These are phyloP conservation scores for Ganaspis brasiliensis DNA, from an alignment of 2,888 invertebrate species.

Conservation along the genomic window DNA sequence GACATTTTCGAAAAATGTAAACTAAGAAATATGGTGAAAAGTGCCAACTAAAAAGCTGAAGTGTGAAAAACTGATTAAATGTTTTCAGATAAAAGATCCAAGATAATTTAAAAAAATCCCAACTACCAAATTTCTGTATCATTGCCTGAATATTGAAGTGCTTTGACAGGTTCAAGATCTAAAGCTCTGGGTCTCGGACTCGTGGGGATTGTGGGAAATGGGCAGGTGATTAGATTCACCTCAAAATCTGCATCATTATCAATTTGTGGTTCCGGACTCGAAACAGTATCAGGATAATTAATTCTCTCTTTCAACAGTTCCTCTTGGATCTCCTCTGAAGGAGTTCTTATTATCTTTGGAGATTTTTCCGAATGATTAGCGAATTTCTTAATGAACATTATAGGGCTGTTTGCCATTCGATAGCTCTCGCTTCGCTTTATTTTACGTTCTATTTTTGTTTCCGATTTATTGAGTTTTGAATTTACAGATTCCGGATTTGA, in stretches of 20 bases:
- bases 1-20: neutral
- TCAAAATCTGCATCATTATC: conserved; percentile 76
- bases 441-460: conserved; percentile 83
- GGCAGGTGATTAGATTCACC: conserved; percentile 67
- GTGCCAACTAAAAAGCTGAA: neutral
- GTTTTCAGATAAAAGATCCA: too few species aligned
- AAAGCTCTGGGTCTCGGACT: conserved; percentile 85
- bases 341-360: conserved; percentile 74
- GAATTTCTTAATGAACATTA: conserved; percentile 83
- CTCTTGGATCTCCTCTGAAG: conserved; percentile 77
- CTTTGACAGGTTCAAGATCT: conserved; percentile 85
- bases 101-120: neutral
- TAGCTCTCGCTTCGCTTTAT: conserved; percentile 93
- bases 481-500: neutral
- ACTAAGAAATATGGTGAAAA: neutral
- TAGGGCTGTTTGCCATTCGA: conserved; percentile 89
- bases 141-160: conserved; percentile 85
- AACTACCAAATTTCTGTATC: conserved; percentile 90
- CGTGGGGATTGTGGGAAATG: conserved; percentile 57
- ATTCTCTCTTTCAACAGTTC: conserved; percentile 85
- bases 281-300: conserved; percentile 87
- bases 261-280: conserved; percentile 77
- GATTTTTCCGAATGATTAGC: conserved; percentile 66
- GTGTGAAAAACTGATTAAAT: neutral
- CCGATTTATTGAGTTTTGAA: conserved; percentile 1